A percentile compares a stretch with the other conserved stretches of the same genome.
phyloP scores from a whole-genome alignment of 2,113 vertebrate genomes.

The Sclerurus mexicanus region DNA sequence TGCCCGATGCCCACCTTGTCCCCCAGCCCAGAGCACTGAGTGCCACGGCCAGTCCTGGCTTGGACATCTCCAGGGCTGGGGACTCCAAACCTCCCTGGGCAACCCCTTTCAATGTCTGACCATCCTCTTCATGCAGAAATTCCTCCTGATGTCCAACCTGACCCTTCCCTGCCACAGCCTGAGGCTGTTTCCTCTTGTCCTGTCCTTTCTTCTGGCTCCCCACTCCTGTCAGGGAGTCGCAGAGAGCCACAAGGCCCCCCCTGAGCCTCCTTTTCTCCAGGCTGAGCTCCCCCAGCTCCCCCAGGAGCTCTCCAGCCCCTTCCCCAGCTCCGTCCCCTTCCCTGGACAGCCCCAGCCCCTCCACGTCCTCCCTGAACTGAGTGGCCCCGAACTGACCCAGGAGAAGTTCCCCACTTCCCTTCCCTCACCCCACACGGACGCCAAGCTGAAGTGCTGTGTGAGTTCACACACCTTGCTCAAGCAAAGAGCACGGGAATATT shows the following conservation, averaged over 20 bases:
- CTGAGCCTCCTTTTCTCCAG: background rate
- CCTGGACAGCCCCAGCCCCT: background rate
- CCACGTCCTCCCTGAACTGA: background rate
- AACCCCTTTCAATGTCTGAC: accelerated
- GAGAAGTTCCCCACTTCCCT: accelerated
- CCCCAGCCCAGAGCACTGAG: background rate
- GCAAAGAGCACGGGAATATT: background rate
- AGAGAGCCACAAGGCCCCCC: background rate
- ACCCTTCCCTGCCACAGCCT: accelerated
- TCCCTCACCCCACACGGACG: accelerated
- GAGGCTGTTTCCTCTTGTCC: background rate
- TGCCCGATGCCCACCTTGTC: background rate
- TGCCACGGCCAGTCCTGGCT: accelerated
- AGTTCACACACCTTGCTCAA: background rate
- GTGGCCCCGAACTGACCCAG: background rate
- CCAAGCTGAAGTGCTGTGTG: background rate
- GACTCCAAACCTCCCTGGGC: background rate
- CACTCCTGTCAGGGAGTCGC: background rate
- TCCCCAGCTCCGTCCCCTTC: no score
- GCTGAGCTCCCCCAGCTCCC: background rate
- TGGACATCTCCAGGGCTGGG: background rate
- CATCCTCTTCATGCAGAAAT: background rate
- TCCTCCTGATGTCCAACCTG: accelerated
- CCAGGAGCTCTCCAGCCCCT: background rate
- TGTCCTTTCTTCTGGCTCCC: background rate